Percentiles rank a stretch among this genome's conserved stretches.
phyloP scores from a whole-genome alignment of 1,140 invertebrate species.

The Steinernema khuongi region DNA sequence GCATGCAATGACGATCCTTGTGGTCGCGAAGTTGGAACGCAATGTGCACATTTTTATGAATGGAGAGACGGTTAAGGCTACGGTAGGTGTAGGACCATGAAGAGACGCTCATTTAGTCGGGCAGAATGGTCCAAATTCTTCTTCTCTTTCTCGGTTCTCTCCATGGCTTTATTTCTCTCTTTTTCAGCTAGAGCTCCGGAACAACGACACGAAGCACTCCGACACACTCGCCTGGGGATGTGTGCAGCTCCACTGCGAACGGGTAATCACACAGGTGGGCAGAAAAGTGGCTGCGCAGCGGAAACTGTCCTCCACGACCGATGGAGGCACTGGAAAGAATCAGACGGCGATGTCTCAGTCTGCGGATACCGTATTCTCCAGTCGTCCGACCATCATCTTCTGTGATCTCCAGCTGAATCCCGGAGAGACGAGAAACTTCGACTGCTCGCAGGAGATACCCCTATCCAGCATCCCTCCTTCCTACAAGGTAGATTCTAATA shows the following conservation, averaged over 20 bases:
- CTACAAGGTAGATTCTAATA: conserved; percentile 24
- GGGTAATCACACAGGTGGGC: conserved; percentile 16
- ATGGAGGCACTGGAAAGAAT: conserved; percentile 17
- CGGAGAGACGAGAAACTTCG: conserved; percentile 40
- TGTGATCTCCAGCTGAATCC: conserved; percentile 45
- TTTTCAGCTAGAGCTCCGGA: conserved; percentile 24
- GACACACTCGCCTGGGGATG: conserved; percentile 53
- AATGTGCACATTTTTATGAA: conserved; percentile 33
- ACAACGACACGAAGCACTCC: conserved; percentile 10
- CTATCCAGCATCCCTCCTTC: conserved; percentile 3
- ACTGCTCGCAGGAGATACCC: conserved; percentile 23
- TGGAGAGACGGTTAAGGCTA: conserved; percentile 23
- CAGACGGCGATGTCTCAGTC: conserved; percentile 40
- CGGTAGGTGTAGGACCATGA: conserved; percentile 15
- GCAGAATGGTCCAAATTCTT: conserved; percentile 21
- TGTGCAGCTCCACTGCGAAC: conserved; percentile 56
- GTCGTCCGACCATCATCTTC: conserved; percentile 48
- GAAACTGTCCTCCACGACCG: conserved; percentile 23
- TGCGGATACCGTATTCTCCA: conserved; percentile 53
- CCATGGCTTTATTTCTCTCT: background rate
- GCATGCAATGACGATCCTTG: conserved; percentile 18
- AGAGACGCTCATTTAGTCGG: too few species aligned
- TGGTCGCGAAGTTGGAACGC: conserved; percentile 29
- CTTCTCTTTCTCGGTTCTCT: too few species aligned
- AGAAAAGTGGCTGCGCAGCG: conserved; percentile 23